Base-by-base conservation (phyloP, 2,888 invertebrate genomes). In the Colletes collaris region DNA sequence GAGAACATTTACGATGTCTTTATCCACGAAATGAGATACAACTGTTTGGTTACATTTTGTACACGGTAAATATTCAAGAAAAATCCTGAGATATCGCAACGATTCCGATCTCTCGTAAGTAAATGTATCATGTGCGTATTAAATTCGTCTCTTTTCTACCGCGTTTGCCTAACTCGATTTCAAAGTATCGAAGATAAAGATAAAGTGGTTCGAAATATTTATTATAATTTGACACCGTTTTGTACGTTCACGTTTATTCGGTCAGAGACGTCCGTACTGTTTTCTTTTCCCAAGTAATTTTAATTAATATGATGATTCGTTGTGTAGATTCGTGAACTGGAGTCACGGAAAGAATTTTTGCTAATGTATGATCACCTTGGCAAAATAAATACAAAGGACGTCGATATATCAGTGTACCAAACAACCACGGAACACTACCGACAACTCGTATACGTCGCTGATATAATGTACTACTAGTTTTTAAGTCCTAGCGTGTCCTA, bases 41-140 rank as follows among this genome's bases (percentile, higher is more conserved):
- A 50, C 49, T 7, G 6, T 27, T 72, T 60, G 44, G 53, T 76
- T 65, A 59, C 63, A 59, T 71, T 71, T 72, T 8, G n/a, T 49
- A 11, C 37, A 19, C 27, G 52, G 52, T 64, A 53, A 64, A 71
- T 50, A 62, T 52, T 71, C 27, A 35, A 72, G 27, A 5, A 37
- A 58, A 65, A 53, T 40, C 46, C n/a, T 19, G 19, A 49, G 16
- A 11, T 64, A 59, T 40, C 52, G 16, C 10, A 35, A 49, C 53
- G 16, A 46, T 46, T 56, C 64, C 19, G 27, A 52, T 46, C 46
- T 16, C 7, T 8, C 10, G 58, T 70, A 75, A 75, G 63, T 75
- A 75, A 72, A 58, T n/a, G 50, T 10, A 3, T 52, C 27, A n/a
- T 40, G 5, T 50, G 35, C 6, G 40, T 27, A n/a, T 10, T 19